Conservation (phyloP, 2,113 vertebrate genomes). For the Megaleporinus macrocephalus region DNA sequence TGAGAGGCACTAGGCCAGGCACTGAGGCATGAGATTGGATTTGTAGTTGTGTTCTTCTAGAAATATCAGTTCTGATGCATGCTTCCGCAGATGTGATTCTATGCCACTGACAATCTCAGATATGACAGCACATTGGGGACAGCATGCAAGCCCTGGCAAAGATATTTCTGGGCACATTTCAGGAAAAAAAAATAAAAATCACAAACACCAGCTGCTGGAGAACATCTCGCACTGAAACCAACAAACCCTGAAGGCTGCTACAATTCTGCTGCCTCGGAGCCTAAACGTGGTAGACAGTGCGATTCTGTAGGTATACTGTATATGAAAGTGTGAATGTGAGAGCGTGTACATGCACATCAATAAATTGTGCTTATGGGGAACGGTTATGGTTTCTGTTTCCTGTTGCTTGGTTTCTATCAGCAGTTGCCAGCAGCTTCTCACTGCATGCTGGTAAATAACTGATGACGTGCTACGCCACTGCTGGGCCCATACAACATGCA, state of each 20-base stretch:
- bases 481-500: slow-evolving; percentile 51
- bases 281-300: background rate
- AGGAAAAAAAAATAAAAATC: too few relatives aligned
- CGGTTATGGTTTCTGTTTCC: slow-evolving; percentile 8
- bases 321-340: background rate
- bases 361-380: background rate
- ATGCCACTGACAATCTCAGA: slow-evolving; percentile 39
- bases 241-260: background rate
- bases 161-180: slow-evolving; percentile 37
- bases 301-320: background rate
- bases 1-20: slow-evolving; percentile 47
- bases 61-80: slow-evolving; percentile 44
- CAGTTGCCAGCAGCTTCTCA: slow-evolving; percentile 11
- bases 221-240: slow-evolving; percentile 17
- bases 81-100: slow-evolving; percentile 22
- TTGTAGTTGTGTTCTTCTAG: slow-evolving; percentile 51
- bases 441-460: slow-evolving; percentile 59
- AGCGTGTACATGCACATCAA: background rate
- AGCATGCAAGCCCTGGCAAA: slow-evolving; percentile 25
- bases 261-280: background rate
- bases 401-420: slow-evolving; percentile 17
- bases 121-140: slow-evolving; percentile 24
- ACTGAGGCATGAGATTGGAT: slow-evolving; percentile 55
- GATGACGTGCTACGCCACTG: slow-evolving; percentile 48
- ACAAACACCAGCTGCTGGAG: slow-evolving; percentile 41